Conservation (phyloP, 2,113 vertebrate genomes). For the Romanogobio albipinnatus region DNA sequence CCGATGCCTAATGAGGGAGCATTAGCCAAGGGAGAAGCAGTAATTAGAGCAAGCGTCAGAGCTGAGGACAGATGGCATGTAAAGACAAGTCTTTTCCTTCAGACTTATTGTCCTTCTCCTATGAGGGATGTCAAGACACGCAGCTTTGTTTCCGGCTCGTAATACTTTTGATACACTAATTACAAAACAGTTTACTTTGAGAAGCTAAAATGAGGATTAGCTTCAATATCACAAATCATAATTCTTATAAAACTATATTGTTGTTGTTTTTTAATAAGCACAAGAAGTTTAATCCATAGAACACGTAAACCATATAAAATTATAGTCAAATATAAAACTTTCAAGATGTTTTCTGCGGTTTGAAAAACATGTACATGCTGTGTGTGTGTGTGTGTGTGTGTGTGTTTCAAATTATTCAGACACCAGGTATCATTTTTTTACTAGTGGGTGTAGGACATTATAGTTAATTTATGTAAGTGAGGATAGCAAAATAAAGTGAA, state of each 20-base stretch:
- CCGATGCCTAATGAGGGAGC: constrained; percentile 82
- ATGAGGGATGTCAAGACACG: constrained; percentile 61
- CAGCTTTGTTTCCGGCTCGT: constrained; percentile 55
- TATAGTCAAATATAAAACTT: too few species aligned
- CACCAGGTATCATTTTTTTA: too few species aligned
- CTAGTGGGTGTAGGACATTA: too few species aligned
- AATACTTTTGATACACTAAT: constrained; percentile 61
- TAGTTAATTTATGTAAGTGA: too few species aligned
- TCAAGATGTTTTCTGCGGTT: too few species aligned
- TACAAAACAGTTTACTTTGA: constrained; percentile 52
- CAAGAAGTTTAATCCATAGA: neutral
- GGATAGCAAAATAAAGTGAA: too few species aligned
- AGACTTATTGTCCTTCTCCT: constrained; percentile 66
- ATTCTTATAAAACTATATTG: neutral
- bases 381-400: too few species aligned
- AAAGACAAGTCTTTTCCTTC: constrained; percentile 78
- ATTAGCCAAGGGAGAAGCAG: constrained; percentile 81
- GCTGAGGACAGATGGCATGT: constrained; percentile 82
- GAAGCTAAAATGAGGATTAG: constrained; percentile 40
- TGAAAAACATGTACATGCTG: too few species aligned
- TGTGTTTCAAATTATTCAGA: too few species aligned
- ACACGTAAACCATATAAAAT: too few species aligned
- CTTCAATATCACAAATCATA: constrained; percentile 5
- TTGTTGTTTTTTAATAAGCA: neutral
- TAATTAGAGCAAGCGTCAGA: constrained; percentile 83